phyloP scores from a whole-genome alignment of 2,113 vertebrate genomes.

The Oenanthe oenanthe region DNA sequence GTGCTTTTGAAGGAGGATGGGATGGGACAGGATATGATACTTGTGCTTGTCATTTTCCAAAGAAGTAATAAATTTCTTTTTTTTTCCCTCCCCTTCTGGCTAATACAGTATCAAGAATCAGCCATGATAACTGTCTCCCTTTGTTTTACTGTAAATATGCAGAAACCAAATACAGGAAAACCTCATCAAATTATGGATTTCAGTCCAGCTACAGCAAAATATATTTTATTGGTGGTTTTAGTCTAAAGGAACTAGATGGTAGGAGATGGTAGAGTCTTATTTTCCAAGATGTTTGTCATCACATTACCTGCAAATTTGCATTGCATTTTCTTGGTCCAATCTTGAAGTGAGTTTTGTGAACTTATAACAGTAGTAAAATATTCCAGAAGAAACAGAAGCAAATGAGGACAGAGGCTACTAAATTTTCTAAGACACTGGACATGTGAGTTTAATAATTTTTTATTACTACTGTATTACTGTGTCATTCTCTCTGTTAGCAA shows the following conservation, averaged over 20 bases:
- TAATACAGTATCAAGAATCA: not conserved
- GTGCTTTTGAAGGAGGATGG: not conserved
- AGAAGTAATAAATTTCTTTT: not conserved
- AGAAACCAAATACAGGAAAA: not conserved
- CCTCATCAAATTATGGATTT: not conserved
- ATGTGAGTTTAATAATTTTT: not conserved
- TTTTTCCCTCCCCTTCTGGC: not conserved
- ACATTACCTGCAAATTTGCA: not conserved
- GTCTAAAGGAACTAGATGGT: not conserved
- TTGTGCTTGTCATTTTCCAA: not conserved
- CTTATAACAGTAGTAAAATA: not conserved
- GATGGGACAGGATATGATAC: too few relatives aligned
- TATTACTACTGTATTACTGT: not conserved
- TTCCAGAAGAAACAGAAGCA: not conserved
- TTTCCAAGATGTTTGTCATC: not conserved
- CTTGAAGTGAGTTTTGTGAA: not conserved
- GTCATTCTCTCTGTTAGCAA: not conserved
- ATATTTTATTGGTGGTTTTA: not conserved
- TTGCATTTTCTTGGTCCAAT: not conserved
- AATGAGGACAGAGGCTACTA: not conserved
- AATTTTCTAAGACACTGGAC: not conserved
- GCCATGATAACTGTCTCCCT: not conserved
- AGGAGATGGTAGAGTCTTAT: not conserved
- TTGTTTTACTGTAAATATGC: not conserved
- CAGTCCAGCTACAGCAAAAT: not conserved